Evolutionary conservation across 1,140 invertebrate species (phyloP).

Genomic region (Drosophila pallidifrons): DNA sequence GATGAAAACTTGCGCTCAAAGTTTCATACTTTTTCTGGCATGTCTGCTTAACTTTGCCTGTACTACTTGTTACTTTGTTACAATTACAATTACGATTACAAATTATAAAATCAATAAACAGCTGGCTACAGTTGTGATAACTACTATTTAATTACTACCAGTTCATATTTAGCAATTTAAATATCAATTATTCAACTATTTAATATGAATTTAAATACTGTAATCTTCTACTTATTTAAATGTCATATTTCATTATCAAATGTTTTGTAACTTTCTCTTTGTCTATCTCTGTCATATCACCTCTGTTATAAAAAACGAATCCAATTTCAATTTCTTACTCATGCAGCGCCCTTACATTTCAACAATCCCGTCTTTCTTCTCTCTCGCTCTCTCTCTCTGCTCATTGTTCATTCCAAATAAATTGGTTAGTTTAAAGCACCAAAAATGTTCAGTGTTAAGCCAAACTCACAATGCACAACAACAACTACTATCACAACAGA

Average conservation of each 20-base stretch:
- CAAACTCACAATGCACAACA: slow-evolving; percentile 39
- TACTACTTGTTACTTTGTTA: slow-evolving; percentile 77
- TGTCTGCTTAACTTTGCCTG: slow-evolving; percentile 82
- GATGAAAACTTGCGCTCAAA: slow-evolving; percentile 71
- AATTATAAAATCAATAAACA: slow-evolving; percentile 44
- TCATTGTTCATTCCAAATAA: slow-evolving; percentile 68
- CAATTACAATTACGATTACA: slow-evolving; percentile 43
- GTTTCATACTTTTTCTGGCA: slow-evolving; percentile 75
- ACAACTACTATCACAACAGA: slow-evolving; percentile 21
- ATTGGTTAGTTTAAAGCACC: slow-evolving; percentile 70
- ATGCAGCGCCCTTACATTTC: slow-evolving; percentile 54
- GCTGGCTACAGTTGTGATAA: slow-evolving; percentile 51
- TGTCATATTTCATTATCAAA: slow-evolving; percentile 55
- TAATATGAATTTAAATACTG: slow-evolving; percentile 61
- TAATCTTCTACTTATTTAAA: slow-evolving; percentile 47
- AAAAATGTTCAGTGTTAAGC: slow-evolving; percentile 46
- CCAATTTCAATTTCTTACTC: slow-evolving; percentile 54
- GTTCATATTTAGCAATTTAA: slow-evolving; percentile 65
- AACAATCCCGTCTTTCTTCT: slow-evolving; percentile 37
- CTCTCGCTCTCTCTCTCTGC: slow-evolving; percentile 11
- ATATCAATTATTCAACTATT: slow-evolving; percentile 62
- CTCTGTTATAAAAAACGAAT: slow-evolving; percentile 8
- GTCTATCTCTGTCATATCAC: slow-evolving; percentile 43
- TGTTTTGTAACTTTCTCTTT: slow-evolving; percentile 49
- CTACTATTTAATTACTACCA: slow-evolving; percentile 38